These are phyloP conservation scores for Apocheima hispidaria DNA, from an alignment of 2,888 invertebrate genomes.

Conservation along the genomic window DNA sequence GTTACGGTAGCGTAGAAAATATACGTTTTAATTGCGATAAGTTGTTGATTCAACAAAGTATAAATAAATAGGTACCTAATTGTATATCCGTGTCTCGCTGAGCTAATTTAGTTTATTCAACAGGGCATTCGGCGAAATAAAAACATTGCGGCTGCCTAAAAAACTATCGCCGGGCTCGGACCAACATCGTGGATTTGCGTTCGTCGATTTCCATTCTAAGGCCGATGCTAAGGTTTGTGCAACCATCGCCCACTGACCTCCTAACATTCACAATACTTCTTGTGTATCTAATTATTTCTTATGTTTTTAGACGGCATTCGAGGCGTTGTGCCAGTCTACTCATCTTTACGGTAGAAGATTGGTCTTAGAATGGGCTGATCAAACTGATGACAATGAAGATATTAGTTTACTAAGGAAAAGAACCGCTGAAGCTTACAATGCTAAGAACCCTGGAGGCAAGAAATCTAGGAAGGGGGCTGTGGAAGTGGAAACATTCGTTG, in stretches of 20 bases:
- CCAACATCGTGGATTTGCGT: slow-evolving; percentile 97
- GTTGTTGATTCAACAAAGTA: no score
- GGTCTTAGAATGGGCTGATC: slow-evolving; percentile 97
- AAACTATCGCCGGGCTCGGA: slow-evolving; percentile 92
- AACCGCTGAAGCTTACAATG: slow-evolving; percentile 88
- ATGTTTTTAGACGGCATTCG: slow-evolving; percentile 92
- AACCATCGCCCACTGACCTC: slow-evolving; percentile 35
- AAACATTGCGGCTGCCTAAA: slow-evolving; percentile 95
- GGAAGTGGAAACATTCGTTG: slow-evolving; percentile 78
- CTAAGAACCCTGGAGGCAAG: slow-evolving; percentile 75
- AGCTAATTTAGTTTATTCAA: slow-evolving; percentile 14
- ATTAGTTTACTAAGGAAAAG: slow-evolving; percentile 93
- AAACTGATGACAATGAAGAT: slow-evolving; percentile 88
- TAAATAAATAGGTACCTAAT: neutral
- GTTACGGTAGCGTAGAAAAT: no score
- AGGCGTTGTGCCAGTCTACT: slow-evolving; percentile 96
- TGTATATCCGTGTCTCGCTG: neutral
- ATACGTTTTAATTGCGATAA: no score
- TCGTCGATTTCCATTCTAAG: slow-evolving; percentile 96
- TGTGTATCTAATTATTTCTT: slow-evolving; percentile 16
- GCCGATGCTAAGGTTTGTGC: slow-evolving; percentile 94
- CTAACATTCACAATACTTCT: slow-evolving; percentile 5
- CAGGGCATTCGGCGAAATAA: slow-evolving; percentile 97
- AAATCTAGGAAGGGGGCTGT: slow-evolving; percentile 79
- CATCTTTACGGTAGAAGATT: slow-evolving; percentile 98